Conservation (phyloP, 2,113 vertebrate genomes). For the Apistogramma diplotaenia region DNA sequence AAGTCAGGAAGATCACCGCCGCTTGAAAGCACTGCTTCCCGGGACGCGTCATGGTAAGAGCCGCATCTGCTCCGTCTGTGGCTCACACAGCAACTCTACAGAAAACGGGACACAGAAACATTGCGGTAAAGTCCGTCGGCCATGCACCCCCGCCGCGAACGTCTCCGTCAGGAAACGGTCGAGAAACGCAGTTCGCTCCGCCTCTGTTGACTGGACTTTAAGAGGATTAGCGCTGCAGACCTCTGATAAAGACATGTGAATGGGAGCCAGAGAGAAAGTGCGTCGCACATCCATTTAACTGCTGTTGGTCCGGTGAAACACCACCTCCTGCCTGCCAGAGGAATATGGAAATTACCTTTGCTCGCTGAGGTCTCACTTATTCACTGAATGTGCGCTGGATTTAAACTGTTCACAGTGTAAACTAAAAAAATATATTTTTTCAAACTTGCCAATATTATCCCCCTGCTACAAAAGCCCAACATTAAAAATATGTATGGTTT, state of each 20-base stretch:
- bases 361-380: not conserved
- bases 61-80: constrained; percentile 60
- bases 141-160: constrained; percentile 10
- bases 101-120: not conserved
- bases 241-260: constrained; percentile 67
- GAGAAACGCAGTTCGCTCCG: constrained; percentile 60
- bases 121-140: constrained; percentile 20
- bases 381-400: not conserved
- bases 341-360: not conserved
- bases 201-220: constrained; percentile 65
- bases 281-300: constrained; percentile 36
- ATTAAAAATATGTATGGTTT: not conserved
- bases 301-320: constrained; percentile 11
- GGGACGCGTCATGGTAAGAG: constrained; percentile 69
- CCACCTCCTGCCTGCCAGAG: constrained; percentile 18
- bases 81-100: constrained; percentile 20
- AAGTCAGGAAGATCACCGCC: constrained; percentile 70
- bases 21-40: constrained; percentile 61
- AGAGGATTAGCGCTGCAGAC: constrained; percentile 70
- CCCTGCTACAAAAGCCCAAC: not conserved
- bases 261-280: constrained; percentile 26
- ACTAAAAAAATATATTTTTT: not conserved
- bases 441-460: not conserved
- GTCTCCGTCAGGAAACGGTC: constrained; percentile 32
- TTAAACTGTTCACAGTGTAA: not conserved